Base-by-base conservation (phyloP, 2,113 vertebrate species). In the Ammodytes dubius region DNA sequence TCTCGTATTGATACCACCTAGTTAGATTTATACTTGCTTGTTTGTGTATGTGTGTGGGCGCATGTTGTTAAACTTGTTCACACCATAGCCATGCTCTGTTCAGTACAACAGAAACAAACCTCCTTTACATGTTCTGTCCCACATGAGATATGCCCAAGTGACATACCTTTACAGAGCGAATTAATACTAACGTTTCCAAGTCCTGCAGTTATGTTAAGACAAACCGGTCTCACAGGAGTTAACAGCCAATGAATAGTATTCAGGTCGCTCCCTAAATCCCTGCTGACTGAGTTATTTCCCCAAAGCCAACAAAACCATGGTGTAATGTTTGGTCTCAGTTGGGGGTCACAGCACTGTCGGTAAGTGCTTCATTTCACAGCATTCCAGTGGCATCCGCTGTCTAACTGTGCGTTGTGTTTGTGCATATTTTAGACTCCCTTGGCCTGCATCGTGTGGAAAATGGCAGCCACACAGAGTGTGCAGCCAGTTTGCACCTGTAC, bases 381-480 rank as follows among this genome's bases (percentile, higher is more conserved):
- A 77, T 82, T 89, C 78, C 35, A 58, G n/a, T 40, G 37, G 49
- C 49, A 46, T 11, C 19, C 3, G 37, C 35, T 15, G 17, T 64
- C 40, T 57, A 39, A 69, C 47, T 40, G 64, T 47, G 66, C 50
- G 50, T 81, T 76, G 58, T 71, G 5, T 53, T 19, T 70, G 1
- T 83, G 49, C 43, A 39, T 70, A 79, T 7, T 65, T 35, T 87
- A 99, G 98, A 99, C 92, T 96, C 96, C 83, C 94, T 99, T 58
- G 98, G 98, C 65, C 94, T 99, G 77, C 98, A 99, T 85, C 96
- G 98, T 70, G 97, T 99, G 80, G 98, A 99, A 87, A 99, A 99
- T 54, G 95, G 92, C 74, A 99, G 98, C 90, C 98, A 99, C 88
- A 99, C 97, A 1, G 98, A 99, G 84, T 42, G 95, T 6, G 97